Conservation (phyloP, 1,140 invertebrate genomes). For the Brachionus asplanchnoidis region DNA sequence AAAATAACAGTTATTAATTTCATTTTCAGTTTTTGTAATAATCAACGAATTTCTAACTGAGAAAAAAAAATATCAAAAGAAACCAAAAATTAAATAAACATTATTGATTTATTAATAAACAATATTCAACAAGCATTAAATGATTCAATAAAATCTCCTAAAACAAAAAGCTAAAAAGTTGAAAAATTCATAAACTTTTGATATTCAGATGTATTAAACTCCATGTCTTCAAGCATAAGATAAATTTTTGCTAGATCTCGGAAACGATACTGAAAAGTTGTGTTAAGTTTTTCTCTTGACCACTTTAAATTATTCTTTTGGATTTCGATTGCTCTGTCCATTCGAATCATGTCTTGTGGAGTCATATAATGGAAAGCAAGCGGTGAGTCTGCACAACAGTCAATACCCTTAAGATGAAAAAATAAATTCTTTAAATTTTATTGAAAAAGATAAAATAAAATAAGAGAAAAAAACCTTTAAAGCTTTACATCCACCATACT, state of each 20-base stretch:
- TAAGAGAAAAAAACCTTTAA: neutral
- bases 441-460: neutral
- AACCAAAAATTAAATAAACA: too few species aligned
- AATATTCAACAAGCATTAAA: too few species aligned
- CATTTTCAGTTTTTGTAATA: too few species aligned
- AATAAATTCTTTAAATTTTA: neutral
- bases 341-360: neutral
- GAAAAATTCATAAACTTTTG: neutral
- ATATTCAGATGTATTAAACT: neutral
- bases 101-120: too few species aligned
- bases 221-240: neutral
- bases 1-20: too few species aligned
- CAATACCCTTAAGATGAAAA: conserved; percentile 67
- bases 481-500: neutral
- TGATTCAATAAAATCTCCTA: too few species aligned
- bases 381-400: conserved; percentile 90
- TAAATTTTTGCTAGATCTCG: neutral
- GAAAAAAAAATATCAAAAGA: too few species aligned
- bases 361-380: conserved; percentile 90
- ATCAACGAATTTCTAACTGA: too few species aligned
- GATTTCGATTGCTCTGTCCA: neutral
- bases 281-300: neutral
- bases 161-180: neutral
- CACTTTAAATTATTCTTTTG: neutral
- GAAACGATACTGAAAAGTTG: neutral